Base-by-base conservation (phyloP, 2,888 invertebrate genomes). In the Geotrupes spiniger region DNA sequence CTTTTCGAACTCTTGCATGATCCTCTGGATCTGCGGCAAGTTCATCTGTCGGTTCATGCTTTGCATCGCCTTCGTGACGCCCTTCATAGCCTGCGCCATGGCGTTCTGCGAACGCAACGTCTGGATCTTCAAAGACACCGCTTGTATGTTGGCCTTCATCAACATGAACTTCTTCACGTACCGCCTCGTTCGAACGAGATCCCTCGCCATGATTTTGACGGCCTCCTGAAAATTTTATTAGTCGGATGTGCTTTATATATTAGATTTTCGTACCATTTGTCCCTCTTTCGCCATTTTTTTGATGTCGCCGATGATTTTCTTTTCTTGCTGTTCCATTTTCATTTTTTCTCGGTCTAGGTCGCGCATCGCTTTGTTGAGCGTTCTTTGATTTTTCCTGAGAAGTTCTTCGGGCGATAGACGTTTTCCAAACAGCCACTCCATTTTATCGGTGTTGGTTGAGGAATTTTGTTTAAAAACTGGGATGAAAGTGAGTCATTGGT, bases 41-140 rank as follows among this genome's bases (percentile, higher is more conserved):
- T 99, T 99, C 68, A 99, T 76, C 71, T 92, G 92, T 16, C 89
- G 81, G 75, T 99, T 99, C 99, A 99, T 99, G 69, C 87, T 90
- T 69, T 89, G 89, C 98, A 99, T 98, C 52, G 99, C 98, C 70
- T 86, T 87, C 1, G 98, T 98, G 29, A 99, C 99, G 15, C 98
- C 98, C 72, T 91, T 91, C 99, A 99, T 99, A 0, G 99, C 99
- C 75, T 94, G 88, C 12, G 98, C 98, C 98, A 99, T 99, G 4
- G 97, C 92, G 77, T 95, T 98, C 76, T 98, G 98, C 4, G 97
- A 97, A 72, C 94, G 87, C 12, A 60, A 47, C 17, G 60, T 57
- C 51, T 58, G 60, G 12, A 58, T 58, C 40, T 58, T 58, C 14
- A 58, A 31, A 8, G 57, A 57, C 5, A 60, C 60, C 9, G 58